Percentiles rank a stretch among this genome's conserved stretches.
phyloP scores from a whole-genome alignment of 2,888 invertebrate genomes.

The Heliconius ethilla region DNA sequence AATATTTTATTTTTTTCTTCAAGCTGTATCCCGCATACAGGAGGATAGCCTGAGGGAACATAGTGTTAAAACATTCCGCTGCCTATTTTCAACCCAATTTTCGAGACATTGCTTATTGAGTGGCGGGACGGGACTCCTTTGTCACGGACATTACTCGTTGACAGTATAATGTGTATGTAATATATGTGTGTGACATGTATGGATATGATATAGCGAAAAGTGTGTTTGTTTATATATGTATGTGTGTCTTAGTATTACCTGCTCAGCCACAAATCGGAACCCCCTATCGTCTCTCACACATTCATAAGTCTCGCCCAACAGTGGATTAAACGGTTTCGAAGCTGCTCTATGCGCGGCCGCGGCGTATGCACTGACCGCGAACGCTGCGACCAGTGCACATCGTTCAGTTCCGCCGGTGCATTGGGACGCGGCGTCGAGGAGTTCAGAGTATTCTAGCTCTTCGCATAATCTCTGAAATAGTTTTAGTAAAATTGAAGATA shows the following conservation, averaged over 20 bases:
- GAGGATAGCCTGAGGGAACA: no score
- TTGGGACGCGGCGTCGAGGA: conserved; percentile 88
- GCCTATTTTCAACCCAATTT: no score
- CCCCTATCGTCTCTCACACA: conserved; percentile 89
- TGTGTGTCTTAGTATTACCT: conserved; percentile 72
- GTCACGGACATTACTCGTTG: no score
- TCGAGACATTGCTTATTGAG: no score
- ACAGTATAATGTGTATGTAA: background rate
- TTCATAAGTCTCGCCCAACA: conserved; percentile 92
- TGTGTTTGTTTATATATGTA: background rate
- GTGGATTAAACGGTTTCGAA: conserved; percentile 92
- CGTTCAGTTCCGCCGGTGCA: conserved; percentile 86
- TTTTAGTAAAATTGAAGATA: background rate
- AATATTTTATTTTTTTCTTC: no score
- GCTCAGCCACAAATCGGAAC: conserved; percentile 90
- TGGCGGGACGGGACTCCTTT: no score
- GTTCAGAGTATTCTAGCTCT: conserved; percentile 91
- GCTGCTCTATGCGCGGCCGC: conserved; percentile 88
- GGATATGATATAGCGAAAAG: no score
- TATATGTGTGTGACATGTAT: background rate
- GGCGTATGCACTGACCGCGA: conserved; percentile 91
- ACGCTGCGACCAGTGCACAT: conserved; percentile 86
- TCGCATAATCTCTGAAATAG: conserved; percentile 86
- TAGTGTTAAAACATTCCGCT: no score
- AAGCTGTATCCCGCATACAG: no score